Percentiles rank a stretch among this genome's conserved stretches.
These are phyloP conservation scores for Drosophila jambulina DNA, from an alignment of 1,140 invertebrate genomes.

Conservation along the genomic window DNA sequence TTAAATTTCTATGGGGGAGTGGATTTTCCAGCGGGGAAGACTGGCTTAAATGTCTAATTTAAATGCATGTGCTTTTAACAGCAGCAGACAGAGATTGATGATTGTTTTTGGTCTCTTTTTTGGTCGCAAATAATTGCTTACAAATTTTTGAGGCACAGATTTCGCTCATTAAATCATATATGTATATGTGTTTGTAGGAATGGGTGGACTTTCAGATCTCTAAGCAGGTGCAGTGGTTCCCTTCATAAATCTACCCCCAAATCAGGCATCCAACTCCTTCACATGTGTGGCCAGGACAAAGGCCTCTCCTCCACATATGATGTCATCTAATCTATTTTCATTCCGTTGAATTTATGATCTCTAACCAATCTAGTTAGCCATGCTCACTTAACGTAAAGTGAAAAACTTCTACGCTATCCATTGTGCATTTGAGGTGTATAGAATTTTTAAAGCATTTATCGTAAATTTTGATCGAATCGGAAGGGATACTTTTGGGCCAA, in stretches of 20 bases:
- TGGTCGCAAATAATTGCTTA: slow-evolving; percentile 65
- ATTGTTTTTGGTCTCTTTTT: slow-evolving; percentile 52
- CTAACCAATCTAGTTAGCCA: slow-evolving; percentile 80
- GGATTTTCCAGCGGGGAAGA: slow-evolving; percentile 17
- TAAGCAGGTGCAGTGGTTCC: slow-evolving; percentile 70
- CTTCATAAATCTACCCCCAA: slow-evolving; percentile 55
- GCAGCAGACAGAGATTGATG: slow-evolving; percentile 84
- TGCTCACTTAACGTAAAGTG: slow-evolving; percentile 79
- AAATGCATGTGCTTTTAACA: slow-evolving; percentile 84
- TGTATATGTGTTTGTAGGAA: neutral
- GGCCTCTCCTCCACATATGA: slow-evolving; percentile 42
- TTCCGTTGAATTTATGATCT: slow-evolving; percentile 75
- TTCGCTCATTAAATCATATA: slow-evolving; percentile 61
- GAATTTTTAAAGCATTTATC: slow-evolving; percentile 84
- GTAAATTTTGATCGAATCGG: slow-evolving; percentile 80
- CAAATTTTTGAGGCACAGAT: slow-evolving; percentile 58
- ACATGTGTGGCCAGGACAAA: slow-evolving; percentile 48
- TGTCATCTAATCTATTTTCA: slow-evolving; percentile 75
- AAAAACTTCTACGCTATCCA: slow-evolving; percentile 61
- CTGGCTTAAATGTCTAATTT: slow-evolving; percentile 84
- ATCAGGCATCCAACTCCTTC: slow-evolving; percentile 57
- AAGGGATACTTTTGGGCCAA: slow-evolving; percentile 58
- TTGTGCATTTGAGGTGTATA: slow-evolving; percentile 69
- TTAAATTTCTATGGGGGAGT: slow-evolving; percentile 14
- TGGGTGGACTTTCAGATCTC: neutral